Evolutionary conservation across 1,140 invertebrate genomes (phyloP).

Genomic region (Atta cephalotes): DNA sequence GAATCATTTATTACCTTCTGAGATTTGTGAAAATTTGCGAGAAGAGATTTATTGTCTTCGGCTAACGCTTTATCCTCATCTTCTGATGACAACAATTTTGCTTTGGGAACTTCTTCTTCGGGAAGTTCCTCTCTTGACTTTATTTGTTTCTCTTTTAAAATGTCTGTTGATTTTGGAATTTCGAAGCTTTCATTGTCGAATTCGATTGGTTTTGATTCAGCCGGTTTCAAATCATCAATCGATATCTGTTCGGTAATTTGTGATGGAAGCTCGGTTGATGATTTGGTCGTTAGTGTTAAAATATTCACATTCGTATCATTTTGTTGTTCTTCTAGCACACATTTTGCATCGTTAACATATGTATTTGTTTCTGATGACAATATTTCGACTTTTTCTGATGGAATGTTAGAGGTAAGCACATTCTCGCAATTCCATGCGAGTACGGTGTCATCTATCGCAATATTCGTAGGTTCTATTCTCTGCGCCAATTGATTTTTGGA

Average conservation of each 20-base stretch:
- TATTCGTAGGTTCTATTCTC: not conserved
- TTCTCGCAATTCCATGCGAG: not conserved
- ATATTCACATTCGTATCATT: conserved; percentile 1
- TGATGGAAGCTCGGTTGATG: not conserved
- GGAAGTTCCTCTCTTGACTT: not conserved
- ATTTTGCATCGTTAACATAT: not conserved
- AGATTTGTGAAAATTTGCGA: not conserved
- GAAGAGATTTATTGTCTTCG: conserved; percentile 13
- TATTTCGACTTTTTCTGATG: conserved; percentile 17
- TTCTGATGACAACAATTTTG: conserved; percentile 24
- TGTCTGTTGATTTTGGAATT: not conserved
- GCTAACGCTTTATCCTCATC: conserved; percentile 24
- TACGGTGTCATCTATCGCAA: not conserved
- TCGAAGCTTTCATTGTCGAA: conserved; percentile 1
- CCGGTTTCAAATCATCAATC: not conserved
- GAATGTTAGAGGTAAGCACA: not conserved
- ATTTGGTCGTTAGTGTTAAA: not conserved
- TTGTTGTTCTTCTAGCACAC: not conserved
- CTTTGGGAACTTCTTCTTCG: not conserved
- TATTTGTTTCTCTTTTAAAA: conserved; percentile 14
- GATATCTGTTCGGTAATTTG: conserved; percentile 7
- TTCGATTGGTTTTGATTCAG: not conserved
- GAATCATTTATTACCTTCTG: not conserved
- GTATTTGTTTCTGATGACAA: not conserved
- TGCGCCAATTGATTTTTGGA: not conserved